These are phyloP conservation scores for Neogobius melanostomus DNA, from an alignment of 2,113 vertebrate genomes.

Conservation along the genomic window DNA sequence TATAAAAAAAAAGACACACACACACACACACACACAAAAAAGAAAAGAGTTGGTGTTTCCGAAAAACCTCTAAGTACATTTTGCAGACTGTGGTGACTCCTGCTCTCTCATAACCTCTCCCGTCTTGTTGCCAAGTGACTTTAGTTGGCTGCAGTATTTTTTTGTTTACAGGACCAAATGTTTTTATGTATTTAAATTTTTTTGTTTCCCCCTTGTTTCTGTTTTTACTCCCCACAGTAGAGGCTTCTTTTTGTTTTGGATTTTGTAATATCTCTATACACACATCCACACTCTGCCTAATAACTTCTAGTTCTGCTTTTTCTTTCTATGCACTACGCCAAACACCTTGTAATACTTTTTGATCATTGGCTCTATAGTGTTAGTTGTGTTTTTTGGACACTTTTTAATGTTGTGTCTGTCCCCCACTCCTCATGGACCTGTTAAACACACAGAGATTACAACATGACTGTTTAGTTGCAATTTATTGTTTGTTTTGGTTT, in stretches of 20 bases:
- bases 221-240: conserved; percentile 70
- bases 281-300: conserved; percentile 63
- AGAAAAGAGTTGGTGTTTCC: conserved; percentile 47
- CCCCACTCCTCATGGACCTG: conserved; percentile 66
- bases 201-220: conserved; percentile 61
- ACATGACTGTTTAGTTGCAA: conserved; percentile 20
- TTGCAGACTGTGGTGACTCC: conserved; percentile 69
- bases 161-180: conserved; percentile 77
- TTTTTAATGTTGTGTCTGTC: conserved; percentile 65
- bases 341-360: conserved; percentile 60
- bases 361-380: conserved; percentile 68
- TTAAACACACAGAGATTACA: conserved; percentile 59
- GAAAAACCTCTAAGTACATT: conserved; percentile 56
- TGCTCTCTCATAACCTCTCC: conserved; percentile 74
- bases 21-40: too few relatives aligned
- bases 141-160: conserved; percentile 71
- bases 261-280: conserved; percentile 48
- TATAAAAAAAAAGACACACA: conserved; percentile 13
- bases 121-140: conserved; percentile 71
- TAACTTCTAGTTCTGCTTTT: conserved; percentile 70
- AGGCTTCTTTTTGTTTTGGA: conserved; percentile 71
- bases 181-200: conserved; percentile 57
- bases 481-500: conserved; percentile 26
- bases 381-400: conserved; percentile 70
- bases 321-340: conserved; percentile 72